Evolutionary conservation across 2,797 vertebrate genomes (phyloP), one percentile per base, ranked within the genome.

Genomic region (Eremophila alpestris): DNA sequence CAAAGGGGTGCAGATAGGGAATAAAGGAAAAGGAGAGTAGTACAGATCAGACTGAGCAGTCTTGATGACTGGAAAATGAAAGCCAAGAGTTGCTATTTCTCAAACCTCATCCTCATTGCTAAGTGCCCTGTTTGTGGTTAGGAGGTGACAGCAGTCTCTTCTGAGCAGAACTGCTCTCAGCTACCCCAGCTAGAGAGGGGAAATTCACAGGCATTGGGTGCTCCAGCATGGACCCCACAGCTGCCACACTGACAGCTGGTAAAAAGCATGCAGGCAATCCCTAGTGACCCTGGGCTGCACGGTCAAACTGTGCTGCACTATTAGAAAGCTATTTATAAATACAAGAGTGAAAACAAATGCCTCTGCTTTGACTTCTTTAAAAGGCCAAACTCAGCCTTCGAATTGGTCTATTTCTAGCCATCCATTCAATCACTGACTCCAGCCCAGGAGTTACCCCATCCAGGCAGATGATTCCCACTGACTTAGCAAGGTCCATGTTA

Each of bases 201-300:
- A 38, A 59, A 38, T 40, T 41, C 2, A 0, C 32, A 92, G 93
- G 80, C 93, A 90, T 21, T 69, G 52, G 26, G 87, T 10, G 15
- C 73, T 87, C 75, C 15, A 7, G 49, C 76, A 9, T 1, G 46
- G 68, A 52, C 29, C 63, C 40, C 92, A 48, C 94, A 96, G 93
- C 54, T 96, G 90, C 81, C 3, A 0, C 27, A 26, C 77, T 20
- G 29, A 95, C 97, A 97, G 95, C 92, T 97, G 96, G 78, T 82
- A 67, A 96, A 93, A 93, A 80, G 64, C 93, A 96, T 0, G 0
- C 74, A 67, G 84, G 93, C 94, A 94, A 94, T 95, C 68, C 86
- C 93, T 46, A 30, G 79, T 2, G 3, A 87, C 91, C 75, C 92
- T 6, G 45, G 70, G 70, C 77, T 76, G 67, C 12, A 3, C 9